These are phyloP conservation scores for Monodelphis domestica DNA, from an alignment of 2,797 vertebrate genomes.

Conservation along the genomic window DNA sequence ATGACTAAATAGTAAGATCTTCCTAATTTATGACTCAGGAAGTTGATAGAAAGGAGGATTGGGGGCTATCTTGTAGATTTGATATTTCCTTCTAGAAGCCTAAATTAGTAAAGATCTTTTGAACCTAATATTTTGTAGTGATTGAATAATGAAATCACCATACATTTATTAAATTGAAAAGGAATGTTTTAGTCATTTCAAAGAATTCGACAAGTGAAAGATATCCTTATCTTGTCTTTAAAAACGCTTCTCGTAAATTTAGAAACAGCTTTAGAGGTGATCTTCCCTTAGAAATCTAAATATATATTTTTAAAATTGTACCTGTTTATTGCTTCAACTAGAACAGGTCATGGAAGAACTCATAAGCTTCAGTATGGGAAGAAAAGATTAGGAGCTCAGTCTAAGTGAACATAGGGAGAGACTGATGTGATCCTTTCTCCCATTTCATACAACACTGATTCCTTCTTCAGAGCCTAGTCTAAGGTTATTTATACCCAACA, in stretches of 20 bases:
- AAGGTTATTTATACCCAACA: conserved; percentile 26
- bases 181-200: conserved; percentile 40
- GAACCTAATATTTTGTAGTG: conserved; percentile 36
- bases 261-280: neutral
- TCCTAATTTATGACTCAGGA: conserved; percentile 49
- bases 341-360: conserved; percentile 1
- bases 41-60: neutral
- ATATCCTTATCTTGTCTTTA: neutral
- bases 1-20: conserved; percentile 29
- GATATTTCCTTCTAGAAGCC: neutral
- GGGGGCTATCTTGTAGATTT: neutral
- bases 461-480: conserved; percentile 34
- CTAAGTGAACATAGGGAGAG: conserved; percentile 3
- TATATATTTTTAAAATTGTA: conserved; percentile 35
- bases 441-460: conserved; percentile 32
- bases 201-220: conserved; percentile 25
- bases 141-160: conserved; percentile 45
- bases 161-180: conserved; percentile 43
- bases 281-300: conserved; percentile 32
- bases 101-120: conserved; percentile 49
- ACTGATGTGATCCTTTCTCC: conserved; percentile 16
- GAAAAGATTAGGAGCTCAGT: conserved; percentile 38
- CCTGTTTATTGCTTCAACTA: conserved; percentile 47
- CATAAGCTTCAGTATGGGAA: conserved; percentile 12
- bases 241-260: neutral